Evolutionary conservation across 2,797 vertebrate species (phyloP), one percentile per base, ranked within the genome.

Genomic region (Typhlichthys subterraneus): DNA sequence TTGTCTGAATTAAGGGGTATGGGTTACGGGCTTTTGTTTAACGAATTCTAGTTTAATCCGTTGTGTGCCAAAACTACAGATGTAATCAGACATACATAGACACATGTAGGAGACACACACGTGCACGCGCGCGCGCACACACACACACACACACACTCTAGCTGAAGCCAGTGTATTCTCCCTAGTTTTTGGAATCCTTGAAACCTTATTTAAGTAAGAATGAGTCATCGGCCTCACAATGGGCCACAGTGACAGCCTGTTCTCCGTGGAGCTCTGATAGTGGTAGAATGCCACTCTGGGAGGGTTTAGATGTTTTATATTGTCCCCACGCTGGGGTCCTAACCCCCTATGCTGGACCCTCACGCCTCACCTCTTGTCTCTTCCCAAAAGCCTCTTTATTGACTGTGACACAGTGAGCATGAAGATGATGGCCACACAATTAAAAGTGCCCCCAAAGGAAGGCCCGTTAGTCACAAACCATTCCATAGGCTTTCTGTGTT

Each of bases 341-440:
- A 77, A 85, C 74, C 82, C 80, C 80, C 79, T 80, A 69, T 64
- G 66, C 81, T 31, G 52, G 65, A 72, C 85, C 52, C 76, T 83
- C 79, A 83, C 85, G 81, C 87, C 87, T 81, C 79, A 73, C 79
- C 85, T 81, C 88, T 83, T 82, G 79, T 70, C 79, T 88, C 85
- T 82, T 64, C 78, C 84, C 87, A 91, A 89, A 89, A 89, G 76
- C 82, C 88, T 85, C 92, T 92, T 92, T 92, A 94, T 92, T 91
- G 88, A 92, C 83, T 92, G 82, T 93, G 91, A 93, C 90, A 87
- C 84, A 89, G 76, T 74, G 78, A 86, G 82, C 79, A 88, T 77
- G 76, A 83, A 89, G 83, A 86, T 81, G 81, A 91, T 94, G 90
- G 92, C 85, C 87, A 73, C 81, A 61, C 80, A 88, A 87, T 90